Conservation (phyloP, 2,888 invertebrate genomes). For the Platycnemis pennipes region DNA sequence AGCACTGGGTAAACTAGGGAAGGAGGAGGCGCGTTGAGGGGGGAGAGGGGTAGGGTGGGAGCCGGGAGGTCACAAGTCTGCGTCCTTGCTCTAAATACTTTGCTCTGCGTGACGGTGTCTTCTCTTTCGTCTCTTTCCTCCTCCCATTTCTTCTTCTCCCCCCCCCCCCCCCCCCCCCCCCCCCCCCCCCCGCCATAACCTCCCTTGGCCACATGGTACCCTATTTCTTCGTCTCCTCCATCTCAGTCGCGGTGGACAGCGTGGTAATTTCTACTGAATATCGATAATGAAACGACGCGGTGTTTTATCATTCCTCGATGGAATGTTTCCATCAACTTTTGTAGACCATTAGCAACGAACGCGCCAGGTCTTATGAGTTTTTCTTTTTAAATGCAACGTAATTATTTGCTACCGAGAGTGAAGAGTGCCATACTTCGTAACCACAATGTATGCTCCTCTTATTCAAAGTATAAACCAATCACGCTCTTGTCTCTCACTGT, state of each 20-base stretch:
- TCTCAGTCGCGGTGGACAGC: not conserved
- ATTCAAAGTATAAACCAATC: no score
- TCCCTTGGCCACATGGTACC: not conserved
- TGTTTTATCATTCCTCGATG: not conserved
- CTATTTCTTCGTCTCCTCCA: not conserved
- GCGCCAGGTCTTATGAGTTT: not conserved
- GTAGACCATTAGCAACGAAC: not conserved
- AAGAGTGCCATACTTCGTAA: not conserved
- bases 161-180: not conserved
- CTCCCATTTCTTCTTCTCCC: not conserved
- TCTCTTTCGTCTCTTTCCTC: not conserved
- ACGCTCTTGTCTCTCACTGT: not conserved
- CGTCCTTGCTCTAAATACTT: constrained; percentile 65
- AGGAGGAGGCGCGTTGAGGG: not conserved
- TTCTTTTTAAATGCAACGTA: not conserved
- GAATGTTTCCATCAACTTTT: not conserved
- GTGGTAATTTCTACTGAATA: not conserved
- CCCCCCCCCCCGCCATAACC: not conserved
- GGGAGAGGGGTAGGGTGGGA: not conserved
- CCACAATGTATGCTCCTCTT: no score
- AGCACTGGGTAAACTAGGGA: not conserved
- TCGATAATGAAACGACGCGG: not conserved
- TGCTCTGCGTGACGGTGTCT: constrained; percentile 55
- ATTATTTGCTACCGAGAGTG: not conserved
- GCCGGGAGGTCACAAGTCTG: constrained; percentile 36